Evolutionary conservation across 2,888 invertebrate species (phyloP), one percentile per base, ranked within the genome.

Genomic region (Dryobota labecula): DNA sequence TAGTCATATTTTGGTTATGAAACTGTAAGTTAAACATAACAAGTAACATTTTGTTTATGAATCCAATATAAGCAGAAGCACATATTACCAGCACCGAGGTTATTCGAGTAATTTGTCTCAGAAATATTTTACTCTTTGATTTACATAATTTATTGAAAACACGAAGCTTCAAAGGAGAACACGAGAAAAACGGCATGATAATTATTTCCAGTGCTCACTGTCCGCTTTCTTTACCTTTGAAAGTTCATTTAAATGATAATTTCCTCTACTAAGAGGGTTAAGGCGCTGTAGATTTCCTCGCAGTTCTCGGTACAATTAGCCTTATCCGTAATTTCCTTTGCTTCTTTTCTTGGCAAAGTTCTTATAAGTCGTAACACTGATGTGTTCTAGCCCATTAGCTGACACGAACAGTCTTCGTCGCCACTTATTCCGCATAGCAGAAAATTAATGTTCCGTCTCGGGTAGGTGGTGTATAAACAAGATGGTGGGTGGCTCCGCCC

Each of bases 381-480:
- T 90, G 89, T 89, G 89, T 91, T 92, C 90, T 88, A 88, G 86
- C 79, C 90, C 90, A 93, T 93, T 93, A 92, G 89, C 84, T 86
- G 88, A 87, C 90, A 89, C 88, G 91, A 90, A 89, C 90, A 90
- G 89, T 92, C 88, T 91, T 92, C 92, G 93, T 92, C 91, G 89
- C 89, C 92, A 90, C 91, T 92, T 93, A 91, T 91, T 91, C 89
- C 89, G 90, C 91, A 92, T 92, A 91, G 89, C 90, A 89, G 86
- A 88, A 88, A 92, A 93, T 93, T 93, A 92, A 93, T 93, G 92
- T 91, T 86, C 88, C 90, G 89, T 91, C 88, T 88, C 88, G 84
- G 88, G 88, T 88, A 90, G 90, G 90, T 90, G 90, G 91, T 89
- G 88, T 91, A 91, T 91, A 93, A 93, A 94, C 93, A 93, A 93